These are phyloP conservation scores for Candidula unifasciata DNA, from an alignment of 2,888 invertebrate genomes.

Conservation along the genomic window DNA sequence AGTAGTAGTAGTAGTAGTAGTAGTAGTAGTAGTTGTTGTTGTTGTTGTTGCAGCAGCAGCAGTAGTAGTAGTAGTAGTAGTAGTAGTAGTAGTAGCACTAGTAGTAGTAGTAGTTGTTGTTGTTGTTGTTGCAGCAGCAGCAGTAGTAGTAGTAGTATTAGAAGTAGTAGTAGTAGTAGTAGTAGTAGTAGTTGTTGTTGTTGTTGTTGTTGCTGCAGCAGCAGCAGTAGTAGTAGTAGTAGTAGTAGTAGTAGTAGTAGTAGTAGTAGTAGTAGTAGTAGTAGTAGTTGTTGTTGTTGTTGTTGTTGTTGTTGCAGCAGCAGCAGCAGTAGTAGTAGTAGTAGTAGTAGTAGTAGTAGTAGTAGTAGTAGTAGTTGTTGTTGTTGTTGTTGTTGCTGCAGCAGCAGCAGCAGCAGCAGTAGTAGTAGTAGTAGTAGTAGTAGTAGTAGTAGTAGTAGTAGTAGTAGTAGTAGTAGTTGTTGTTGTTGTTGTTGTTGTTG, in stretches of 20 bases:
- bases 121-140: slow-evolving; percentile 10
- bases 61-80: slow-evolving; percentile 11
- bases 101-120: neutral
- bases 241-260: slow-evolving; percentile 35
- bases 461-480: neutral
- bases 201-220: neutral
- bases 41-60: neutral
- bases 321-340: slow-evolving; percentile 21
- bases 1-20: neutral
- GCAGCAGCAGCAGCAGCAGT: slow-evolving; percentile 16
- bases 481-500: too few species aligned
- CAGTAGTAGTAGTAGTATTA: too few species aligned
- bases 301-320: neutral
- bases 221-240: slow-evolving; percentile 28
- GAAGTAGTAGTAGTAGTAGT: slow-evolving; percentile 10
- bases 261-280: slow-evolving; percentile 30
- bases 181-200: neutral
- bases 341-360: slow-evolving; percentile 28
- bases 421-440: slow-evolving; percentile 29
- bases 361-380: slow-evolving; percentile 5
- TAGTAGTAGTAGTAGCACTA: too few species aligned
- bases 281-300: slow-evolving; percentile 10
- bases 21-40: neutral
- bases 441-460: slow-evolving; percentile 17
- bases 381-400: neutral